Percentiles rank a stretch among this genome's conserved stretches.
phyloP scores from a whole-genome alignment of 1,140 invertebrate species.

The Harpegnathos saltator region DNA sequence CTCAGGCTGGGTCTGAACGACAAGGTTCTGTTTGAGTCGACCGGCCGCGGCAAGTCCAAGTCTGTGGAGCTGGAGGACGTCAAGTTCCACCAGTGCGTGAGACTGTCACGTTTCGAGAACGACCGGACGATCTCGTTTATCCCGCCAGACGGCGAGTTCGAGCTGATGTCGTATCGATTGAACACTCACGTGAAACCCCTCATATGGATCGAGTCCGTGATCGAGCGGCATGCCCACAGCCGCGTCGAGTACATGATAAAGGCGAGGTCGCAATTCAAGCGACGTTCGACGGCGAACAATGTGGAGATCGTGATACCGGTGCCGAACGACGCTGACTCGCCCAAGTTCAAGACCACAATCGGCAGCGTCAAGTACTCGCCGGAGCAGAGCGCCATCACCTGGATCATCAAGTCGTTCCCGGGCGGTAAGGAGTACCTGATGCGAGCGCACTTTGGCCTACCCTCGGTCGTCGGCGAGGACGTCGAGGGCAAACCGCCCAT shows the following conservation, averaged over 20 bases:
- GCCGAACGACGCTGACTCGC: slow-evolving; percentile 98
- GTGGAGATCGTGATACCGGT: slow-evolving; percentile 99
- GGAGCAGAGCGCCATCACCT: slow-evolving; percentile 98
- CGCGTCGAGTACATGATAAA: slow-evolving; percentile 99
- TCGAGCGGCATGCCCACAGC: slow-evolving; percentile 99
- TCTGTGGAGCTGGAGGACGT: slow-evolving; percentile 99
- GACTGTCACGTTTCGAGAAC: slow-evolving; percentile 99
- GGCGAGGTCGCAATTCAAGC: slow-evolving; percentile 99
- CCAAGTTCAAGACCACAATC: slow-evolving; percentile 99
- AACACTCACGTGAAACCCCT: slow-evolving; percentile 99
- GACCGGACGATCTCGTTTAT: slow-evolving; percentile 99
- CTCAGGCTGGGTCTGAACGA: slow-evolving; percentile 99
- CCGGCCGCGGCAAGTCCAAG: slow-evolving; percentile 98
- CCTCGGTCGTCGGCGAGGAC: slow-evolving; percentile 98
- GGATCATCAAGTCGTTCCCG: slow-evolving; percentile 99
- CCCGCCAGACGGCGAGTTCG: slow-evolving; percentile 99
- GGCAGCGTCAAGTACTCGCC: slow-evolving; percentile 99
- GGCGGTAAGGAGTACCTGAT: slow-evolving; percentile 99
- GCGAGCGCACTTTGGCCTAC: slow-evolving; percentile 99
- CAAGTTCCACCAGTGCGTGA: slow-evolving; percentile 99
- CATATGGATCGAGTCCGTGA: slow-evolving; percentile 99
- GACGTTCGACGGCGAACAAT: slow-evolving; percentile 99
- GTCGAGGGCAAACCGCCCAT: slow-evolving; percentile 99
- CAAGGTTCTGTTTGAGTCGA: slow-evolving; percentile 99
- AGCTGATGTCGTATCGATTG: slow-evolving; percentile 99